These are phyloP conservation scores for Pogoniulus pusillus DNA, from an alignment of 2,797 vertebrate genomes.

Conservation along the genomic window DNA sequence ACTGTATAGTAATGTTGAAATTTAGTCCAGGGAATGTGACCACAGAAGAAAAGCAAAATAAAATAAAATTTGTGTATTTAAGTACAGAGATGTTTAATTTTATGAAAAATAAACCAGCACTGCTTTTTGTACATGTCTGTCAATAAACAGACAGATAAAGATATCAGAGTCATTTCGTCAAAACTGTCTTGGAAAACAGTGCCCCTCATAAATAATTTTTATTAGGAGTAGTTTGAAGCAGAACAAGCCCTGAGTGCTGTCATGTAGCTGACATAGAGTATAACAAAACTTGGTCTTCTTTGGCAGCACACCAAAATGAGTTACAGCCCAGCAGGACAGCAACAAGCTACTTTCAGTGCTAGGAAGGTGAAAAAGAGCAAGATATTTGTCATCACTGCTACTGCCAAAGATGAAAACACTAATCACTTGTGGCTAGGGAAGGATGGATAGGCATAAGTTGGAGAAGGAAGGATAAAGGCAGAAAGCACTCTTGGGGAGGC, in stretches of 20 bases:
- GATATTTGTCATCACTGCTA: fast-evolving
- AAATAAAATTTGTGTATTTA: background rate
- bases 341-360: background rate
- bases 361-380: background rate
- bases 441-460: background rate
- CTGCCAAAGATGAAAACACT: background rate
- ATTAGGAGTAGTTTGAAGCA: background rate
- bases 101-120: background rate
- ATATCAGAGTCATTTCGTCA: background rate
- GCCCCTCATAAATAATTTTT: background rate
- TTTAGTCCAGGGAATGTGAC: background rate
- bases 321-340: background rate
- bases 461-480: background rate
- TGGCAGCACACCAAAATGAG: background rate
- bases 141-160: background rate
- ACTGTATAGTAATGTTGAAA: background rate
- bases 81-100: background rate
- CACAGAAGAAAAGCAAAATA: background rate
- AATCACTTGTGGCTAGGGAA: background rate
- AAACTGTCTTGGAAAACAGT: background rate
- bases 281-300: background rate
- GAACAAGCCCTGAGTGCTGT: background rate
- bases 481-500: background rate
- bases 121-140: background rate
- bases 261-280: background rate